Base-by-base conservation (phyloP, 2,888 invertebrate genomes). In the Epistrophe grossulariae region DNA sequence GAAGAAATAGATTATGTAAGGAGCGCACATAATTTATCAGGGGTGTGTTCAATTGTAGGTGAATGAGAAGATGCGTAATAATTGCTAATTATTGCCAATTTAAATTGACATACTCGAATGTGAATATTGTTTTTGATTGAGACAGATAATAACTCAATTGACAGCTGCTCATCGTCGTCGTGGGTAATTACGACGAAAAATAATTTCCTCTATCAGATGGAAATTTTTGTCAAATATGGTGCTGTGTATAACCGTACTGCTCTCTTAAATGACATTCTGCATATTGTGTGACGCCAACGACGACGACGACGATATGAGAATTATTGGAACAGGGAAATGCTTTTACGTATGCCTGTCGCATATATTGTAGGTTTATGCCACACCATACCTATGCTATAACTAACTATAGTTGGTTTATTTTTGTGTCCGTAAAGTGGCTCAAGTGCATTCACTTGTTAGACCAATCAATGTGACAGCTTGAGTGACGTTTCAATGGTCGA, bases 401-500 rank as follows among this genome's bases (percentile, higher is more conserved):
- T 28, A 19, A n/a, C 38, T 19, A 17, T 60, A 15, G 24, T 82
- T 71, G 17, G 59, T 79, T 74, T 76, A 38, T 74, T 55, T 73
- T 38, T 71, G 68, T 24, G 71, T 48, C 73, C 70, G 52, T 70
- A 83, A 87, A 87, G 87, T 87, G 87, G 76, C 87, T 87, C 87
- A 87, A 87, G 87, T 87, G 87, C 87, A 87, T 87, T 87, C 87
- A 83, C 87, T 87, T 87, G 87, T 87, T 87, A 87, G 87, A 83
- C 87, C 83, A 87, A 87, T 87, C 87, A 87, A 87, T 87, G 83
- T 87, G 87, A 83, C 87, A 87, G 79, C 28, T 83, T 87, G 87
- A 87, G 79, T 87, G 87, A 87, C 87, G n/a, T 83, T 87, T 87
- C 87, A 87, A 87, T 87, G 87, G 87, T 83, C 79, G 87, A 82